Conservation (phyloP, 2,888 invertebrate genomes). For the Heteropelma amictum region DNA sequence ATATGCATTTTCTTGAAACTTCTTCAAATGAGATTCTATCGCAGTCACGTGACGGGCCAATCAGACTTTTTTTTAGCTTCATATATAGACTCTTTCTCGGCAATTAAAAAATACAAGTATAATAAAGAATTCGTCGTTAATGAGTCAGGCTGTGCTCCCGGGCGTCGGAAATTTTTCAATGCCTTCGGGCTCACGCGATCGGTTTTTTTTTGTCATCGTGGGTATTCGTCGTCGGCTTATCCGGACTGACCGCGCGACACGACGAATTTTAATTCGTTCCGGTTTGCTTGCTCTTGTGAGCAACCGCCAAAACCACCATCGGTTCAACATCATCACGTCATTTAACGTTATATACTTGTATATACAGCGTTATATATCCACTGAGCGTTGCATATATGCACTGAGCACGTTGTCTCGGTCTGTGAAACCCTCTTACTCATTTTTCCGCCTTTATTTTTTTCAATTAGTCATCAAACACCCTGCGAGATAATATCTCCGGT, state of each 20-base stretch:
- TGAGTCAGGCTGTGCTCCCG: conserved; percentile 39
- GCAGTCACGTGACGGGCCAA: not conserved
- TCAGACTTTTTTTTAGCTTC: not conserved
- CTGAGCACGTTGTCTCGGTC: not conserved
- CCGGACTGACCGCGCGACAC: conserved; percentile 38
- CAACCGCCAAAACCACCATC: conserved; percentile 18
- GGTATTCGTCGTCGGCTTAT: conserved; percentile 28
- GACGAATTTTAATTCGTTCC: conserved; percentile 55
- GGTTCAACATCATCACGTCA: conserved; percentile 44
- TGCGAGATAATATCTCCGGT: conserved; percentile 44
- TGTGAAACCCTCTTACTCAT: not conserved
- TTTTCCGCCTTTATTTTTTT: conserved; percentile 23
- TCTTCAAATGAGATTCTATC: not conserved
- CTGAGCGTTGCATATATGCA: too few relatives aligned
- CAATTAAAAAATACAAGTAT: conserved; percentile 8
- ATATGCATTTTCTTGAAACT: not conserved
- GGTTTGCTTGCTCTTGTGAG: conserved; percentile 47
- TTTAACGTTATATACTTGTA: conserved; percentile 14
- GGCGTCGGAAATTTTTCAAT: conserved; percentile 45
- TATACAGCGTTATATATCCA: too few relatives aligned
- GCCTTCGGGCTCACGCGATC: conserved; percentile 52
- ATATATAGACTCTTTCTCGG: conserved; percentile 1
- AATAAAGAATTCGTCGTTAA: conserved; percentile 37
- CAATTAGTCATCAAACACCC: conserved; percentile 48
- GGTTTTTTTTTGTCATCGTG: conserved; percentile 21